phyloP scores from a whole-genome alignment of 2,113 vertebrate genomes.

The Lates calcarifer region DNA sequence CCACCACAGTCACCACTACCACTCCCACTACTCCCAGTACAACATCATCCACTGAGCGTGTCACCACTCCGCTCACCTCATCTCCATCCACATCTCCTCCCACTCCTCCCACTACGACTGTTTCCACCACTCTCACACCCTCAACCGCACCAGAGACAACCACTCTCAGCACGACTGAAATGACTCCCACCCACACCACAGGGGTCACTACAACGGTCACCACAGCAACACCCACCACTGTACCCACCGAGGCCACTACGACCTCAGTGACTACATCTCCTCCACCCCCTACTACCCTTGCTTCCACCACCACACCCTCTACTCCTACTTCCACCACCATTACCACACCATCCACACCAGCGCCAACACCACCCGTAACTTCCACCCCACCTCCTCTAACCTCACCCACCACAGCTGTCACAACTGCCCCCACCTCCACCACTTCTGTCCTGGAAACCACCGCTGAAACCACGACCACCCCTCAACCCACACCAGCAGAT shows the following conservation, averaged over 20 bases:
- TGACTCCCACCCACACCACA: constrained; percentile 44
- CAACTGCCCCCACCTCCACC: constrained; percentile 41
- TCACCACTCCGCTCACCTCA: constrained; percentile 40
- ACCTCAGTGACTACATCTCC: constrained; percentile 32
- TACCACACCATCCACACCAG: constrained; percentile 13
- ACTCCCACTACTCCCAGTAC: constrained; percentile 48
- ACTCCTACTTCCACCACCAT: constrained; percentile 30
- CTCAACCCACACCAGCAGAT: constrained; percentile 34
- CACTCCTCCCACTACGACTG: constrained; percentile 33
- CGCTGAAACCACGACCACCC: constrained; percentile 6
- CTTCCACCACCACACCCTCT: constrained; percentile 22
- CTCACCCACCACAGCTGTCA: constrained; percentile 37
- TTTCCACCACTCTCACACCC: constrained; percentile 40
- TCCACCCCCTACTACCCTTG: constrained; percentile 18
- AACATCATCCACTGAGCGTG: constrained; percentile 50
- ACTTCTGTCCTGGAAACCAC: constrained; percentile 51
- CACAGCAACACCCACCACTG: constrained; percentile 45
- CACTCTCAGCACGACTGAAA: constrained; percentile 44
- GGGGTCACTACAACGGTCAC: constrained; percentile 22
- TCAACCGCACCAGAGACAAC: constrained; percentile 46
- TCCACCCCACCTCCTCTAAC: constrained; percentile 33
- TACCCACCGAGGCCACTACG: constrained; percentile 36
- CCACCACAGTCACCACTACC: constrained; percentile 31
- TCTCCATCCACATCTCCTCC: constrained; percentile 35
- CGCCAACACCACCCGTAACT: constrained; percentile 21